phyloP scores from a whole-genome alignment of 2,113 vertebrate species.

The Phodopus roborovskii region DNA sequence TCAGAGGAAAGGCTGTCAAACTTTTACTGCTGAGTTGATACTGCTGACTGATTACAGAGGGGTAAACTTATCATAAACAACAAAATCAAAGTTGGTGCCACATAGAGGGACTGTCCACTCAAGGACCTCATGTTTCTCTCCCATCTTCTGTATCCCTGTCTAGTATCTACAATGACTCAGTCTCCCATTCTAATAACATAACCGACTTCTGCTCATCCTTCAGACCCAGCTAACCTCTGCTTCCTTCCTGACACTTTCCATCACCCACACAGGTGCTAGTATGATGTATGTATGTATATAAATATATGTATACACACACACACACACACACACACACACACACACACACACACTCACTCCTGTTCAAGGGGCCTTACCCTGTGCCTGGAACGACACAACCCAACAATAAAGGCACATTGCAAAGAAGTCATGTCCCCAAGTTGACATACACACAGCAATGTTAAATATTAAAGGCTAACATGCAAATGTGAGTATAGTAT shows the following conservation, averaged over 20 bases:
- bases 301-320: too few species aligned
- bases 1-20: slow-evolving; percentile 2
- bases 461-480: not conserved
- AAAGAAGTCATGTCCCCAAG: not conserved
- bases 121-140: not conserved
- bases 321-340: not conserved
- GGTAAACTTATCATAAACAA: not conserved
- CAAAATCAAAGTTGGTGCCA: not conserved
- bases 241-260: not conserved
- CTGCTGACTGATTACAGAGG: not conserved
- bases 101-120: not conserved
- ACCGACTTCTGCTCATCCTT: not conserved
- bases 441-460: not conserved
- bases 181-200: not conserved
- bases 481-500: not conserved
- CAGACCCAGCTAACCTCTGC: not conserved
- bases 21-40: not conserved
- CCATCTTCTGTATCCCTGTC: not conserved
- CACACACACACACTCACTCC: not conserved
- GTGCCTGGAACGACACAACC: not conserved
- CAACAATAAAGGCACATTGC: not conserved
- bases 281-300: too few species aligned
- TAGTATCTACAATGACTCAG: not conserved
- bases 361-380: not conserved
- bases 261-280: not conserved